Base-by-base conservation (phyloP, 2,888 invertebrate genomes). In the Caenorhabditis zanzibari region DNA sequence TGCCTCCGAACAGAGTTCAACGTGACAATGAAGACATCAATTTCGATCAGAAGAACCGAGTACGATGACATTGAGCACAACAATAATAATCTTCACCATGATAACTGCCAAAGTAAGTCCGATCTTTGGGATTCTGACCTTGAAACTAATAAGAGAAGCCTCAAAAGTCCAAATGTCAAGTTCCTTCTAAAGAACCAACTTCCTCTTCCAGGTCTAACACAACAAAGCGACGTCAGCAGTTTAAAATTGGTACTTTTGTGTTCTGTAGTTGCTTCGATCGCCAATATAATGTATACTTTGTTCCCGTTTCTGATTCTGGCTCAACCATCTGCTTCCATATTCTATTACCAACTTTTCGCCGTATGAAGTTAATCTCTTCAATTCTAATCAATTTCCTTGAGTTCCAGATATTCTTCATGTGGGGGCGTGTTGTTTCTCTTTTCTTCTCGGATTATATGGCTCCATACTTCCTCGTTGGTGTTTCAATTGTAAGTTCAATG, bases 281-380 rank as follows among this genome's bases (percentile, higher is more conserved):
- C 84, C 22, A 84, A 86, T 24, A 74, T 86, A 26, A 80, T 87
- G 54, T 71, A 73, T 47, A 77, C 82, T 10, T 19, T 86, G 22
- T 87, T 87, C 64, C 87, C 87, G 7, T 87, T 87, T 64, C 44
- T 86, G 6, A 81, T 87, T 32, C 73, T 86, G n/a, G 75, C 85
- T 19, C 87, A 85, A 69, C 81, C 85, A 7, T 68, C 80, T 10
- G 76, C 86, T 14, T 82, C 83, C 4, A 83, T 86, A 12, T 59
- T 82, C 38, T 81, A 86, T 44, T 86, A 84, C 77, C 86, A 87
- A 58, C 56, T 87, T 4, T 86, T 87, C 49, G 58, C 82, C n/a
- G 82, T 84, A 32, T n/a, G 69, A 52, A 12, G 9, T 32, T 7
- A 2, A 7, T n/a, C 1, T n/a, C 9, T 32, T 5, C 19, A 58